These are phyloP conservation scores for Chymomyza caudatula DNA, from an alignment of 2,888 invertebrate genomes.

Conservation along the genomic window DNA sequence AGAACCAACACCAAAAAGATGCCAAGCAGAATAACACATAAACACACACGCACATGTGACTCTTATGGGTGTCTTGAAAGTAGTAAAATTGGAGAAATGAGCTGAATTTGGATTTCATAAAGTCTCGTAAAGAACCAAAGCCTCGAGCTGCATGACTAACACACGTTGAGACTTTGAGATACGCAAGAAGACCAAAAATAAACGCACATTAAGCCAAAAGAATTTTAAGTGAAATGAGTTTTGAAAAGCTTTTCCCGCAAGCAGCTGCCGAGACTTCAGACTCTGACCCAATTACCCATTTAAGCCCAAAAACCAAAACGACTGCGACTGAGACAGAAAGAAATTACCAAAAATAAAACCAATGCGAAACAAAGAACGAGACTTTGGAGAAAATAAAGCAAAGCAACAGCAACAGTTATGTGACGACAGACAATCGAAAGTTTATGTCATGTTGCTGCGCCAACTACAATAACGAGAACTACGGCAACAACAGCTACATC, in stretches of 20 bases:
- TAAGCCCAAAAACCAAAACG: conserved; percentile 44
- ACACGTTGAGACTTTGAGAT: conserved; percentile 15
- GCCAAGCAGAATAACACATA: conserved; percentile 35
- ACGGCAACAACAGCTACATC: conserved; percentile 11
- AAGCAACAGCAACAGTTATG: conserved; percentile 44
- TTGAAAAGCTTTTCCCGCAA: conserved; percentile 66
- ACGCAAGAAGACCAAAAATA: conserved; percentile 25
- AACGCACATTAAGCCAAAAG: conserved; percentile 49
- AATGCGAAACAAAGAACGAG: conserved; percentile 9
- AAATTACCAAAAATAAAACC: conserved; percentile 41
- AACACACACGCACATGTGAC: conserved; percentile 28
- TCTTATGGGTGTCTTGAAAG: conserved; percentile 42
- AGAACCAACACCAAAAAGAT: conserved; percentile 41
- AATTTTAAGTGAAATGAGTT: conserved; percentile 69
- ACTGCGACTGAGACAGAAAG: conserved; percentile 14
- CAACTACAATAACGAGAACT: conserved; percentile 30
- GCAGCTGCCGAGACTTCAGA: conserved; percentile 20
- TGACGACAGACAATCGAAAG: conserved; percentile 71
- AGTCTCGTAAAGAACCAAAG: conserved; percentile 51
- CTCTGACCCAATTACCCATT: conserved; percentile 74
- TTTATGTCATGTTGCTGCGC: conserved; percentile 58
- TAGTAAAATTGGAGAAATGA: conserved; percentile 39
- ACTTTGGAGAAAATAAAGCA: conserved; percentile 25
- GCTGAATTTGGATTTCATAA: conserved; percentile 47
- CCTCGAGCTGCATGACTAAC: conserved; percentile 50